These are phyloP conservation scores for Phataginus tetradactyla DNA, from an alignment of 2,797 vertebrate genomes.

Conservation along the genomic window DNA sequence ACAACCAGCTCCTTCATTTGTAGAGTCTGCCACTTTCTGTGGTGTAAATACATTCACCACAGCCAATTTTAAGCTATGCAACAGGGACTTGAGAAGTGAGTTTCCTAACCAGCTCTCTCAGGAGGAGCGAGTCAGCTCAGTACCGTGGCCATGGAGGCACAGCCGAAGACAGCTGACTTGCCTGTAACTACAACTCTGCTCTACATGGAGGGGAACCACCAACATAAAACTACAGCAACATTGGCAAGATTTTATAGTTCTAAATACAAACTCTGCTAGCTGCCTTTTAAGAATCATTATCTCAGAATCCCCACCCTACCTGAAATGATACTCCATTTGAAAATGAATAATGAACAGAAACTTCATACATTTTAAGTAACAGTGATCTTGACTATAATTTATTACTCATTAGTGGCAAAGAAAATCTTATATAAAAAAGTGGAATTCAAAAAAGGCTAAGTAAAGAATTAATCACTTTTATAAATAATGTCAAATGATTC, in stretches of 20 bases:
- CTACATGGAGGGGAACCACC: background rate
- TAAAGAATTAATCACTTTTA: conserved; percentile 69
- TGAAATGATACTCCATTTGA: conserved; percentile 51
- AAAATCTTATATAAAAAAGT: conserved; percentile 44
- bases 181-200: background rate
- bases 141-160: accelerated
- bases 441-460: conserved; percentile 48
- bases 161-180: background rate
- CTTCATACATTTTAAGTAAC: conserved; percentile 61
- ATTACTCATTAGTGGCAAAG: conserved; percentile 50
- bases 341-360: conserved; percentile 62
- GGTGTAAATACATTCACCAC: background rate
- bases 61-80: background rate
- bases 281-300: background rate
- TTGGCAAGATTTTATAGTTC: background rate
- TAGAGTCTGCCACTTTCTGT: background rate
- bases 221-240: background rate
- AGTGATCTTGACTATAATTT: conserved; percentile 52
- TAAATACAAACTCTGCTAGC: background rate
- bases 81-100: accelerated
- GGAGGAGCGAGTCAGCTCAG: accelerated
- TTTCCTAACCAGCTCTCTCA: background rate
- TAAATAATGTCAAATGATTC: conserved; percentile 52
- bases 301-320: background rate
- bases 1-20: background rate